phyloP scores from a whole-genome alignment of 1,140 invertebrate genomes.

The Drosophila orena region DNA sequence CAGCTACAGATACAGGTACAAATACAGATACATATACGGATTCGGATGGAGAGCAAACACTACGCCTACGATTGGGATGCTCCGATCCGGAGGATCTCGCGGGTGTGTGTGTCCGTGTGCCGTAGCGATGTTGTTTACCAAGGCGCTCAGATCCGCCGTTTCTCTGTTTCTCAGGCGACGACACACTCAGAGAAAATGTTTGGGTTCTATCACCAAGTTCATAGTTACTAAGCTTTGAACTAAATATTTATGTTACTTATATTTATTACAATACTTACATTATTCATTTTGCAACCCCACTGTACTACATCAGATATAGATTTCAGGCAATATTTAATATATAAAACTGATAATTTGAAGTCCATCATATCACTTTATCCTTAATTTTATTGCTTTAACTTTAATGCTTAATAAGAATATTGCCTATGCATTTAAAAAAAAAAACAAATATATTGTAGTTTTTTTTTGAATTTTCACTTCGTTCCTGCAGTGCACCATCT shows the following conservation, averaged over 20 bases:
- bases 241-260: neutral
- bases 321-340: too few species aligned
- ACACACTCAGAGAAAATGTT: constrained; percentile 4
- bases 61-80: constrained; percentile 69
- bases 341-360: neutral
- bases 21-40: constrained; percentile 23
- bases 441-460: neutral
- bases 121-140: constrained; percentile 70
- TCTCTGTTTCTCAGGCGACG: constrained; percentile 30
- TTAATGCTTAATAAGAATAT: too few species aligned
- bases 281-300: too few species aligned
- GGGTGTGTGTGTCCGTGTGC: constrained; percentile 47
- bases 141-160: constrained; percentile 48
- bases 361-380: too few species aligned
- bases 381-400: too few species aligned
- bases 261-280: too few species aligned
- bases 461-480: neutral
- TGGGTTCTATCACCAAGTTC: neutral
- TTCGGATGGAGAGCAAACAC: constrained; percentile 28
- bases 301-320: too few species aligned
- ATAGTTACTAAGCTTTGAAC: too few species aligned
- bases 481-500: constrained; percentile 27
- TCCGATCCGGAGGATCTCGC: constrained; percentile 60
- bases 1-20: constrained; percentile 19
- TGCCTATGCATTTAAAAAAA: too few species aligned